Percentiles rank a stretch among this genome's conserved stretches.
These are phyloP conservation scores for Orchestes rusci DNA, from an alignment of 2,888 invertebrate species.

Conservation along the genomic window DNA sequence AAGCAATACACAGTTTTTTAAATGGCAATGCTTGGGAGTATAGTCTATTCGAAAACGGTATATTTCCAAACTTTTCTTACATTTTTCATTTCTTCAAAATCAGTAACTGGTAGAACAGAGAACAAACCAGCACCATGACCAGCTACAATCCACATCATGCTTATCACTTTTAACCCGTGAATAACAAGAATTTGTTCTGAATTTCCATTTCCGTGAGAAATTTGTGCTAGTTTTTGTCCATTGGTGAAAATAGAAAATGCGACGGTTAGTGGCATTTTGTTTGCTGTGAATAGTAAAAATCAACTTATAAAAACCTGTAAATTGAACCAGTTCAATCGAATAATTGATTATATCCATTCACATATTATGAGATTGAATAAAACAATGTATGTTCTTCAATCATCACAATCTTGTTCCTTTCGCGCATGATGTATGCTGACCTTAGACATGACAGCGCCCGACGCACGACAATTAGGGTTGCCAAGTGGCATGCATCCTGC, in stretches of 20 bases:
- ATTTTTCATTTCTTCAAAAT: constrained; percentile 1
- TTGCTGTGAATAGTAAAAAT: not conserved
- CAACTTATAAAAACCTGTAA: not conserved
- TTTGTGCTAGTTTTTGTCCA: constrained; percentile 4
- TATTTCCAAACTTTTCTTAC: constrained; percentile 6
- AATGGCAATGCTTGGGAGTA: too few species aligned
- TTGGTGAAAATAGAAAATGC: constrained; percentile 12
- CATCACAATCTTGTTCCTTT: too few species aligned
- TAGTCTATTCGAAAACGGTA: too few species aligned
- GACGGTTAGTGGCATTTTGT: not conserved
- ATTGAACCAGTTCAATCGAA: not conserved
- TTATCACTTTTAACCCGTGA: constrained; percentile 32
- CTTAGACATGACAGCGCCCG: too few species aligned
- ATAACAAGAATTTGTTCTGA: constrained; percentile 31
- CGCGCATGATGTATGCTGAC: too few species aligned
- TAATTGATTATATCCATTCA: not conserved
- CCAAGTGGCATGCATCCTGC: too few species aligned
- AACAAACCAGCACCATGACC: constrained; percentile 28
- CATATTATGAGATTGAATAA: too few species aligned
- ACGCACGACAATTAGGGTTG: too few species aligned
- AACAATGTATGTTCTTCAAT: too few species aligned
- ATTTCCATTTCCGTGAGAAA: constrained; percentile 18
- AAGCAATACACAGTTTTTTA: too few species aligned
- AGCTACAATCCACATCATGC: constrained; percentile 35
- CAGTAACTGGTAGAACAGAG: constrained; percentile 7